Base-by-base conservation (phyloP, 2,113 vertebrate genomes). In the Oenanthe melanoleuca region DNA sequence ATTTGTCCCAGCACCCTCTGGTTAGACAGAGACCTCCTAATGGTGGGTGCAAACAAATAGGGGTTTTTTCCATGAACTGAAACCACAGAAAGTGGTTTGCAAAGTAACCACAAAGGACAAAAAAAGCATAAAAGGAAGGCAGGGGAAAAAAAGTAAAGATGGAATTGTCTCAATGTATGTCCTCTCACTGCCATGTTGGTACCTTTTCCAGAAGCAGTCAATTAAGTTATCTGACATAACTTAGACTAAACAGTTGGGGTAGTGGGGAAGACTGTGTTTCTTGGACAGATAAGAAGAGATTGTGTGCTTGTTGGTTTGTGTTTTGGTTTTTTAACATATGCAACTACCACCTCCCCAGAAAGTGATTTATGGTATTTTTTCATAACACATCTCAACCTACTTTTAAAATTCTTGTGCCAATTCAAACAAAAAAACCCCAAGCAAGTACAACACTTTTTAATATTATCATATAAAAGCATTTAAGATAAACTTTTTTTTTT, bases 1-100 rank as follows among this genome's bases (percentile, higher is more conserved):
- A 44, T 40, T 92, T 92, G 64, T 53, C 57, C 81, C 50, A 95
- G 84, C 50, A 94, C 73, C 81, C 80, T 69, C 78, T 77, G 50
- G 42, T 12, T 92, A 87, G 87, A 94, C 78, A 94, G 86, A 93
- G 70, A 91, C 8, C 61, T 93, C 57, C 14, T 93, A 42, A 77
- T 81, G 61, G 21, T 60, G 71, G 72, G 45, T 6, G 2, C 52
- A 92, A 91, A 86, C 56, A 64, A 66, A 50, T 4, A 2, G 5
- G 26, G 9, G 12, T 81, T 91, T 82, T 60, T 92, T 67, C 73
- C 72, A 89, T 85, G 40, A 97, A 95, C 15, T 53, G 53, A 89
- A 93, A 85, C 73, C 69, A 85, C 61, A 61, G 53, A 92, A 86
- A 86, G 22, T 37, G 53, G 44, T 52, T 83, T 87, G 80, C 24